Evolutionary conservation across 1,140 invertebrate species (phyloP), one percentile per base, ranked within the genome.

Genomic region (Nymphalis io): DNA sequence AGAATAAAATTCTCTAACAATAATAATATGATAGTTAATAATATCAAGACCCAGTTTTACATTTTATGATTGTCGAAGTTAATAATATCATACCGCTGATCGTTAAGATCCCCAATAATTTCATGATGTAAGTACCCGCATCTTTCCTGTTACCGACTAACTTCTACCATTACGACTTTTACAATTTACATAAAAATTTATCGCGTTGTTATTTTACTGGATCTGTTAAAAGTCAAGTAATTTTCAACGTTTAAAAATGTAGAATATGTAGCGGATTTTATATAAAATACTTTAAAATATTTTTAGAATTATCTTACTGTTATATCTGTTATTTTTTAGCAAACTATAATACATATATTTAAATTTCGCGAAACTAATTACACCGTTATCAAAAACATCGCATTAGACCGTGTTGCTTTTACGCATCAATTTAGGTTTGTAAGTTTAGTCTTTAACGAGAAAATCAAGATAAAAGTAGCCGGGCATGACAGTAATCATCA

Each of bases 381-480:
- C 27, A 8, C 27, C 27, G 27, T 33, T 33, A 33, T 33, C 27
- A 8, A 3, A 16, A 48, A 18, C 16, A 15, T 15, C 15, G n/a
- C 15, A 48, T 48, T 18, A 3, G 15, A 10, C 44, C 44, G 16
- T 18, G 2, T 48, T 51, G 46, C 1, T 18, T 51, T 10, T 20
- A 55, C 51, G 12, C 21, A 55, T 55, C 51, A 21, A 27, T 21
- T 55, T 27, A 55, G 12, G 13, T 55, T 23, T 15, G 20, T 55
- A 62, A 51, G 46, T 10, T 48, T 23, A 12, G 27, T n/a, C 23
- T 51, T 57, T 58, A 68, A 68, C 13, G 23, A 18, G 39, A 72
- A 80, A 79, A 82, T 85, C 76, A 68, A 73, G 81, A 85, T 85
- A 84, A 82, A 58, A 68, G 67, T 73, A 70, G 61, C 46, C 69